Base-by-base conservation (phyloP, 2,888 invertebrate genomes). In the Agriopis leucophaearia region DNA sequence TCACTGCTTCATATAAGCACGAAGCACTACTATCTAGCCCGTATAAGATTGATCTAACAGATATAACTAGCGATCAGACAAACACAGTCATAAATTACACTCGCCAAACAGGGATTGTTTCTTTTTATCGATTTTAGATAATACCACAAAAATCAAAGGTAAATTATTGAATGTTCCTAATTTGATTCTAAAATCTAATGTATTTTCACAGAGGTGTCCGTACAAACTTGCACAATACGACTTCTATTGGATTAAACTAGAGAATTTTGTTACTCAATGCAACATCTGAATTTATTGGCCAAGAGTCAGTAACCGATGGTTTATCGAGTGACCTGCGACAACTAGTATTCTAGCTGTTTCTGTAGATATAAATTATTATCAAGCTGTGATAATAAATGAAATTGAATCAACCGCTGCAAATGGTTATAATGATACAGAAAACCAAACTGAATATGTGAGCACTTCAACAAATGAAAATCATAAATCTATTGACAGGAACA, bases 261-360 rank as follows among this genome's bases (percentile, higher is more conserved):
- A 70, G 74, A 72, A 72, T 74, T 71, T 55, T 35, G 66, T 75
- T 73, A 47, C 70, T 52, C 68, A 74, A 75, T 61, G 52, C 61
- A 65, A 74, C 64, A 72, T 66, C 69, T 66, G 64, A 75, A 74
- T 61, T 74, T 72, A 75, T 74, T 71, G 70, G 60, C 66, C 66
- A 63, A 72, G 66, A 72, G 59, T 60, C 62, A 66, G 71, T 69
- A 71, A 64, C 64, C 50, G 61, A 64, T 66, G 63, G 65, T 54
- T 72, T 75, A 75, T 75, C 73, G 66, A 64, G 36, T 64, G 69
- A 69, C 69, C 67, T 66, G 62, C 56, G 64, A 57, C 62, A 64
- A 68, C 66, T 71, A 44, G 69, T 52, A 55, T 69, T 72, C 50
- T 27, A 27, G 27, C 27, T 45, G 58, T 69, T 69, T 66, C 62